These are phyloP conservation scores for Cristatella mucedo DNA, from an alignment of 2,888 invertebrate genomes.

Conservation along the genomic window DNA sequence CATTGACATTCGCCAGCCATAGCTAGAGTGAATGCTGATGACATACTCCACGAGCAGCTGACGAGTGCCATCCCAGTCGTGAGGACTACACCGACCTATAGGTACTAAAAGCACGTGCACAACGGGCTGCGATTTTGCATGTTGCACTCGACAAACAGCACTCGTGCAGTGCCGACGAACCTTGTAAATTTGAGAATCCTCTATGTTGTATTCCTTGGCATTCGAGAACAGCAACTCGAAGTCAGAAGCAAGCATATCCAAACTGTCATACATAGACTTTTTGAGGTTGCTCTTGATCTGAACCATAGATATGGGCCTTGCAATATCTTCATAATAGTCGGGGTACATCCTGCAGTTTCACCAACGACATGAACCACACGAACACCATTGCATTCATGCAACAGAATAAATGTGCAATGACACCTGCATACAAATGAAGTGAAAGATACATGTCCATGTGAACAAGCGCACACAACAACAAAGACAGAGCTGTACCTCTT, in stretches of 20 bases:
- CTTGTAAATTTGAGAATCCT: constrained; percentile 63
- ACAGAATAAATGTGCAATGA: background rate
- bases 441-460: background rate
- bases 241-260: constrained; percentile 67
- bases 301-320: constrained; percentile 78
- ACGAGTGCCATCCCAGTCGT: no score
- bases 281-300: constrained; percentile 54
- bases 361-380: background rate
- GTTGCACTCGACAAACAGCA: no score
- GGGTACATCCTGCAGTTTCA: constrained; percentile 65
- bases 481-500: constrained; percentile 26
- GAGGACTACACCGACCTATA: no score
- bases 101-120: no score
- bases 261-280: constrained; percentile 27
- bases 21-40: no score
- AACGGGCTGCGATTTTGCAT: no score
- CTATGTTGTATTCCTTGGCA: constrained; percentile 72
- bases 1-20: no score
- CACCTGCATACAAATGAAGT: background rate
- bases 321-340: constrained; percentile 92
- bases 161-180: constrained; percentile 43
- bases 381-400: background rate
- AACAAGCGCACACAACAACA: constrained; percentile 3
- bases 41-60: no score
- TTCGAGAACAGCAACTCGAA: constrained; percentile 93